Percentiles rank a stretch among this genome's conserved stretches.
phyloP scores from a whole-genome alignment of 2,797 vertebrate genomes.

The Poecile montanus region DNA sequence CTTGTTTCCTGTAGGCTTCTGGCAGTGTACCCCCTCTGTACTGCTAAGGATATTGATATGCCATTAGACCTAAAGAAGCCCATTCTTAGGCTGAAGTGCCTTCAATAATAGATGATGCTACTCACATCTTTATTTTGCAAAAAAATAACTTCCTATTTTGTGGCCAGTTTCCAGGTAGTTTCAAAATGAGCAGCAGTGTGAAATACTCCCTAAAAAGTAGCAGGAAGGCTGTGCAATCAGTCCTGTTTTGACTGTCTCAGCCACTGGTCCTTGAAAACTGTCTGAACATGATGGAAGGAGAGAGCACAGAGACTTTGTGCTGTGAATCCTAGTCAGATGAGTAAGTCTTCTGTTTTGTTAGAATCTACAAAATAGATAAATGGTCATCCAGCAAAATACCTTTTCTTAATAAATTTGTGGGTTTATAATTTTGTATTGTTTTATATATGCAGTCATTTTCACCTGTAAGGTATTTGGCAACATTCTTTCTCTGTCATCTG shows the following conservation, averaged over 20 bases:
- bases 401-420: background rate
- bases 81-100: background rate
- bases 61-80: background rate
- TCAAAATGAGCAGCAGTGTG: background rate
- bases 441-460: background rate
- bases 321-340: background rate
- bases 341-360: background rate
- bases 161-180: background rate
- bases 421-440: background rate
- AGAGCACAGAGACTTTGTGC: background rate
- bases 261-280: background rate
- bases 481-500: background rate
- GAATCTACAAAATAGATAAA: background rate
- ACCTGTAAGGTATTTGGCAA: background rate
- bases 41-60: background rate
- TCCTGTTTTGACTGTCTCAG: background rate
- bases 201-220: background rate
- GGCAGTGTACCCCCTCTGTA: background rate
- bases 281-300: background rate
- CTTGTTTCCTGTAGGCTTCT: background rate
- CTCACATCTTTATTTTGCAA: background rate
- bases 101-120: background rate
- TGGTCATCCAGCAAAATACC: background rate
- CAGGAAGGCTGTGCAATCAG: background rate
- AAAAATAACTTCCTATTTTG: background rate